These are phyloP conservation scores for Eulemur rubriventer DNA, from an alignment of 2,797 vertebrate species.

Conservation along the genomic window DNA sequence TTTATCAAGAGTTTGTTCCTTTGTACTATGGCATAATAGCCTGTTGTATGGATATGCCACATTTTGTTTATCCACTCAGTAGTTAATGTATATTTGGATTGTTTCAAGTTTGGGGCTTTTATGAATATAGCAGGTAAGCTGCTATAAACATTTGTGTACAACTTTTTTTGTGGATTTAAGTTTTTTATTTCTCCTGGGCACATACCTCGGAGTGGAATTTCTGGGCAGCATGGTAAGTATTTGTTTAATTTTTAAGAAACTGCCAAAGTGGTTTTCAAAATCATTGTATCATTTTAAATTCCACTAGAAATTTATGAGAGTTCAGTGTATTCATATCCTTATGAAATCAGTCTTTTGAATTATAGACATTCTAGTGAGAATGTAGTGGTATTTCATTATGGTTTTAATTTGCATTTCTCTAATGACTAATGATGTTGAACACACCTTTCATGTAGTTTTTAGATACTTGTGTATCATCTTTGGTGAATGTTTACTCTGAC, in stretches of 20 bases:
- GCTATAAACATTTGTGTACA: background rate
- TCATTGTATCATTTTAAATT: background rate
- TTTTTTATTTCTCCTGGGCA: background rate
- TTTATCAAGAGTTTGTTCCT: background rate
- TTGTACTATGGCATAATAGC: background rate
- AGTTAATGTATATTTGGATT: background rate
- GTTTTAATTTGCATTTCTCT: background rate
- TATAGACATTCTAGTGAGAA: background rate
- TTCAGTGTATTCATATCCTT: background rate
- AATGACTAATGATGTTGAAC: background rate
- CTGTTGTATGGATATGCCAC: background rate
- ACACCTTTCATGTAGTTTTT: background rate
- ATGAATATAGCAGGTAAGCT: background rate
- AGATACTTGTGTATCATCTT: background rate
- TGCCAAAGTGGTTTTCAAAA: background rate
- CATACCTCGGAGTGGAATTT: background rate
- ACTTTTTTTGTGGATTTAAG: background rate
- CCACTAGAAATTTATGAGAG: background rate
- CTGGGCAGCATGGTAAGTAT: background rate
- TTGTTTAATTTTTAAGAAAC: slow-evolving; percentile 23
- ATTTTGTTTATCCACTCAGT: background rate
- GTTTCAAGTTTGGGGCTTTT: background rate
- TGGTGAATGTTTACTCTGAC: background rate
- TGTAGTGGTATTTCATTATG: background rate
- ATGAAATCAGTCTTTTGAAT: background rate